phyloP scores from a whole-genome alignment of 92 coral and sea anemone species.

The Palythoa grandis region DNA sequence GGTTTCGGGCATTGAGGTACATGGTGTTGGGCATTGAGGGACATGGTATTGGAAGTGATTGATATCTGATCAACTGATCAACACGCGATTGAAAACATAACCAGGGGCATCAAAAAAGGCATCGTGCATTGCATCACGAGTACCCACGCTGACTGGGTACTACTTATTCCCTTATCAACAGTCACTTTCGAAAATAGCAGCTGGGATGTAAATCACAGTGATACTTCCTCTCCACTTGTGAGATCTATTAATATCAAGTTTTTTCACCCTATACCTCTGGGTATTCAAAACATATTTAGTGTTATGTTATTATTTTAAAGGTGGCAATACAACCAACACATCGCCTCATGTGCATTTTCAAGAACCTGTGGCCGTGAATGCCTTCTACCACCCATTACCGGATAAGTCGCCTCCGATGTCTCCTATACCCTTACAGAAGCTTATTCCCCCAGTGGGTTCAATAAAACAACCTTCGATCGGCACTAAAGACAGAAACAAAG shows the following conservation, averaged over 20 bases:
- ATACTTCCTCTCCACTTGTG: neutral
- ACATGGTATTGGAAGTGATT: too few relatives aligned
- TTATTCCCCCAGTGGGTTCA: slow-evolving; percentile 22
- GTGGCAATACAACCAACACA: slow-evolving; percentile 33
- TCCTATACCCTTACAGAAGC: slow-evolving; percentile 75
- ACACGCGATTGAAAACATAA: too few relatives aligned
- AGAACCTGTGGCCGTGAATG: slow-evolving; percentile 56
- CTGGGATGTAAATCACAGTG: neutral
- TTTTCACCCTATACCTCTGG: neutral
- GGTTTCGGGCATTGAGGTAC: too few relatives aligned
- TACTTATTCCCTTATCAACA: too few relatives aligned
- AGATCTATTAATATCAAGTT: neutral
- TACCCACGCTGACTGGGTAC: too few relatives aligned
- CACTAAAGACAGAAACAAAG: slow-evolving; percentile 51
- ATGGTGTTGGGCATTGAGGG: too few relatives aligned
- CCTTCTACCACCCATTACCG: slow-evolving; percentile 21
- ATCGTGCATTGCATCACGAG: too few relatives aligned
- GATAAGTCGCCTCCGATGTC: slow-evolving; percentile 77
- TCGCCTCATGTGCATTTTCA: slow-evolving; percentile 82
- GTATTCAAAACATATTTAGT: neutral
- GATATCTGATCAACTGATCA: too few relatives aligned
- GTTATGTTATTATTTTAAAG: slow-evolving; percentile 11
- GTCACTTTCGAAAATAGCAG: too few relatives aligned
- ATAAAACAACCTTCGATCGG: neutral
- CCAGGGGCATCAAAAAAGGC: too few relatives aligned